A percentile compares a stretch with the other conserved stretches of the same genome.
Evolutionary conservation across 2,113 vertebrate species (phyloP).

Genomic region (Scartelaos histophorus): DNA sequence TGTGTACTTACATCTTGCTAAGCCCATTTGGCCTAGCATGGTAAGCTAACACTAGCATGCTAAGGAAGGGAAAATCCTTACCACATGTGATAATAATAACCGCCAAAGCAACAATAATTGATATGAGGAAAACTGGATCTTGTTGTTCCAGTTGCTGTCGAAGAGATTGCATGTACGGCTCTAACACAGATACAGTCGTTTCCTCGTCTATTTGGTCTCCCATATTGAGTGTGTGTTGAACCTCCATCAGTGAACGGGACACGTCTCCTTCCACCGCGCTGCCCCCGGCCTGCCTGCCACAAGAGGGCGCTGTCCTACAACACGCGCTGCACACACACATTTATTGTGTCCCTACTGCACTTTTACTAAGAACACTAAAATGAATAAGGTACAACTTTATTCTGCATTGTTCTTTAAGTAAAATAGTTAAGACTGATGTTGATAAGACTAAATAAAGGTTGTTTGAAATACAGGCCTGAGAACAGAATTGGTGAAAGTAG

Average conservation of each 20-base stretch:
- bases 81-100: conserved; percentile 74
- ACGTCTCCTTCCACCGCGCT: conserved; percentile 55
- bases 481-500: background rate
- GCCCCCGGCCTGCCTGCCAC: background rate
- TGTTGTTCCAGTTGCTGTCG: conserved; percentile 66
- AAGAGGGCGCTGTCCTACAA: conserved; percentile 43
- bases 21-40: conserved; percentile 20
- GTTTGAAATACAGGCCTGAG: background rate
- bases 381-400: background rate
- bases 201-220: conserved; percentile 42
- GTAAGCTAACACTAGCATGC: conserved; percentile 33
- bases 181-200: conserved; percentile 53
- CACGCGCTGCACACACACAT: no score
- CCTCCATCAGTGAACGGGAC: conserved; percentile 49
- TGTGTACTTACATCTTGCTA: background rate
- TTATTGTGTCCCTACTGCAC: no score
- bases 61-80: conserved; percentile 46
- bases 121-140: conserved; percentile 67
- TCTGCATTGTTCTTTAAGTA: background rate
- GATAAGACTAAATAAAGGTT: background rate
- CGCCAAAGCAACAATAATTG: conserved; percentile 68
- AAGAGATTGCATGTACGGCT: conserved; percentile 59
- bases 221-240: conserved; percentile 48
- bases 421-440: background rate
- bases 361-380: background rate